phyloP scores from a whole-genome alignment of 2,113 vertebrate genomes.

The Stomatorhinus ivindoensis region DNA sequence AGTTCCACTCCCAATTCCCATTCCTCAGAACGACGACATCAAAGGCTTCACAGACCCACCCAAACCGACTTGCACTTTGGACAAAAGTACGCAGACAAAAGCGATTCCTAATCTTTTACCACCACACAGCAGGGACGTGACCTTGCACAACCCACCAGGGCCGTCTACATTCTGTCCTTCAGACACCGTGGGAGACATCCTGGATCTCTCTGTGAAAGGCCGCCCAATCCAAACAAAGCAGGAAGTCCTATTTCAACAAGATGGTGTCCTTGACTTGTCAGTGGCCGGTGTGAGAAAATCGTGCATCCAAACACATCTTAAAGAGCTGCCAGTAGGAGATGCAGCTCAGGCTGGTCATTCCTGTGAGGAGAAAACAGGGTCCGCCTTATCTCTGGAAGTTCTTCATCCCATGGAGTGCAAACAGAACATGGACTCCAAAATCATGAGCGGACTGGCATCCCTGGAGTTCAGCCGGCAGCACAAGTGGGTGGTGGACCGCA shows the following conservation, averaged over 20 bases:
- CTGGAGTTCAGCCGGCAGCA: conserved; percentile 73
- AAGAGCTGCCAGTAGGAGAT: conserved; percentile 25
- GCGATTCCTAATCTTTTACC: conserved; percentile 43
- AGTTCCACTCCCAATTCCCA: conserved; percentile 76
- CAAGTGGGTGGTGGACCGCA: conserved; percentile 74
- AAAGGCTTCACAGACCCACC: conserved; percentile 62
- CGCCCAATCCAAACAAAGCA: conserved; percentile 59
- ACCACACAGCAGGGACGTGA: neutral
- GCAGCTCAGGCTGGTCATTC: conserved; percentile 41
- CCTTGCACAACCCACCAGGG: conserved; percentile 7
- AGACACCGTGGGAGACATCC: conserved; percentile 68
- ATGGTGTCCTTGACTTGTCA: conserved; percentile 80
- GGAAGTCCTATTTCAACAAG: conserved; percentile 60
- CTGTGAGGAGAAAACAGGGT: conserved; percentile 39
- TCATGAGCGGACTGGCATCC: conserved; percentile 49
- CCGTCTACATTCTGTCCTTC: conserved; percentile 29
- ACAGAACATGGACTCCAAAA: conserved; percentile 62
- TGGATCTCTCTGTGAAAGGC: conserved; percentile 83
- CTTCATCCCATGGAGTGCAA: conserved; percentile 45
- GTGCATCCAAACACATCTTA: conserved; percentile 33
- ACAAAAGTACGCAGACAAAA: conserved; percentile 75
- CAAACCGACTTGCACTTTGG: conserved; percentile 66
- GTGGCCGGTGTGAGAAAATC: conserved; percentile 67
- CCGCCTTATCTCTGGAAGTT: conserved; percentile 50
- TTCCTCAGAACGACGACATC: conserved; percentile 69